Evolutionary conservation across 2,113 vertebrate genomes (phyloP).

Genomic region (Chlamydotis undulata): DNA sequence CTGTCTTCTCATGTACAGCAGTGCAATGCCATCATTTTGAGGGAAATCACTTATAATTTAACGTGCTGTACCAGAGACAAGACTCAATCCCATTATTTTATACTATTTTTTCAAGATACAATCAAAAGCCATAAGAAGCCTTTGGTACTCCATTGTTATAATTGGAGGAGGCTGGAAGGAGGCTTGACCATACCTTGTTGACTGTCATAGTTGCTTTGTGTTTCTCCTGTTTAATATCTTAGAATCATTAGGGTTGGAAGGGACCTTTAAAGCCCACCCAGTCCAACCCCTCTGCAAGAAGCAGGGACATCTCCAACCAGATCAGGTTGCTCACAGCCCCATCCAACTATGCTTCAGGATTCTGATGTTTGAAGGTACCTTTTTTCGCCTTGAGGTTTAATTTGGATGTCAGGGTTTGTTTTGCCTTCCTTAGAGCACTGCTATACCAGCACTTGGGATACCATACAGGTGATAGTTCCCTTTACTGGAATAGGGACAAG

Average conservation of each 20-base stretch:
- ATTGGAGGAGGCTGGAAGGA: not conserved
- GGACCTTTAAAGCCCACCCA: too few species aligned
- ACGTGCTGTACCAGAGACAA: not conserved
- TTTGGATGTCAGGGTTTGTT: not conserved
- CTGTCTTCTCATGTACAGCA: not conserved
- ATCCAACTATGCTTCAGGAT: not conserved
- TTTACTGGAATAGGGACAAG: not conserved
- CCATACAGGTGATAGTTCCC: not conserved
- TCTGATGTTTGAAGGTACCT: not conserved
- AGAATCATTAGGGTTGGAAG: too few species aligned
- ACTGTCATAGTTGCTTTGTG: not conserved
- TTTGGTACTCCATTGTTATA: not conserved
- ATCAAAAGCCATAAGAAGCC: not conserved
- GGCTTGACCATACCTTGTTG: not conserved
- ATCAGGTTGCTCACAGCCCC: too few species aligned
- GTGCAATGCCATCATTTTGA: not conserved
- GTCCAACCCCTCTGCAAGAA: too few species aligned
- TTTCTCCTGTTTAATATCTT: not conserved
- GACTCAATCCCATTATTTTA: not conserved
- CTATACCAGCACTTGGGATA: accelerated
- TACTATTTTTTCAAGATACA: not conserved
- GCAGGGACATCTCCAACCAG: too few species aligned
- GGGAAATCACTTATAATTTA: not conserved
- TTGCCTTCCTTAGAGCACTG: not conserved
- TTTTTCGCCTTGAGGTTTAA: not conserved